A percentile compares a stretch with the other conserved stretches of the same genome.
These are phyloP conservation scores for Myotis myotis DNA, from an alignment of 2,797 vertebrate genomes.

Conservation along the genomic window DNA sequence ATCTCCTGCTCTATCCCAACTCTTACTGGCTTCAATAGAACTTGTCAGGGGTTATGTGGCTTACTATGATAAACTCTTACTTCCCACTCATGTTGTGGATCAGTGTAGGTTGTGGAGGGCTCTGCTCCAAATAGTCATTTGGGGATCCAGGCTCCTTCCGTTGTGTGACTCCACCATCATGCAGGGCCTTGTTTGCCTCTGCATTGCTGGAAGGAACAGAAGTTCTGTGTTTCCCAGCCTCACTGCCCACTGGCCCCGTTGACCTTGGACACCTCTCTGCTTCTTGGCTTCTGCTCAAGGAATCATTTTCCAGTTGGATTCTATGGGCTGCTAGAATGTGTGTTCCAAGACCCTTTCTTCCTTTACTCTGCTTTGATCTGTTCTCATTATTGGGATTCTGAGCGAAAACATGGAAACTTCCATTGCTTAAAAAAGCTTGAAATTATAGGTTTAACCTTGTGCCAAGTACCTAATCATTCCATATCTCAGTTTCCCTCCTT, in stretches of 20 bases:
- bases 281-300: neutral
- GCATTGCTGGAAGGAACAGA: neutral
- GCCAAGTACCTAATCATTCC: neutral
- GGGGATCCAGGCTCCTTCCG: neutral
- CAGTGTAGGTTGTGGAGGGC: neutral
- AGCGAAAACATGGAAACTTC: neutral
- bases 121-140: neutral
- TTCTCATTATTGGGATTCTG: neutral
- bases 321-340: neutral
- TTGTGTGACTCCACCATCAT: neutral
- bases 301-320: neutral
- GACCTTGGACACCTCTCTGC: neutral
- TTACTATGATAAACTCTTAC: neutral
- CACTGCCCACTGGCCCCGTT: neutral
- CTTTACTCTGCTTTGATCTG: neutral
- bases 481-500: neutral
- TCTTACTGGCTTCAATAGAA: neutral
- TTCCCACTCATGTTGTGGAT: neutral
- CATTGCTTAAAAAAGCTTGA: slow-evolving; percentile 1
- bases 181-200: neutral
- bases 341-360: neutral
- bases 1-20: neutral
- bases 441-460: neutral
- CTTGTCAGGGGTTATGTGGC: neutral
- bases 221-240: rapidly evolving